phyloP scores from a whole-genome alignment of 2,113 vertebrate genomes.

The Dipodomys stephensi region DNA sequence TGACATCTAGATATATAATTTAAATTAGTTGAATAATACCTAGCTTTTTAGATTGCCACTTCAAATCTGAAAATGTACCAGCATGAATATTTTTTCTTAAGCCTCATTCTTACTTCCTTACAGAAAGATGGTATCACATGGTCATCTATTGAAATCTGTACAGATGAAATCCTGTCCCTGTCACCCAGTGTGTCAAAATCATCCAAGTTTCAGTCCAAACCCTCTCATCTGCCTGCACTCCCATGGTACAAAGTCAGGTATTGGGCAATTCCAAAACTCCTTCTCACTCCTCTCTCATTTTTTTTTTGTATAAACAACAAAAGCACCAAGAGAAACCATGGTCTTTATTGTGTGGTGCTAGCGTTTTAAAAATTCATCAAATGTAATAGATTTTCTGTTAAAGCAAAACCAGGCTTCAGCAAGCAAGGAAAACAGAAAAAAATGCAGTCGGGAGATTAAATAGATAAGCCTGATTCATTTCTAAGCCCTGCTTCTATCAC shows the following conservation, averaged over 20 bases:
- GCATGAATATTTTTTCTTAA: neutral
- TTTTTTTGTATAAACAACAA: neutral
- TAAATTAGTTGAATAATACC: neutral
- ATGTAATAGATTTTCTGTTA: neutral
- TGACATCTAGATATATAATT: neutral
- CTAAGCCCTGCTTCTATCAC: neutral
- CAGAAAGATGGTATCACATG: neutral
- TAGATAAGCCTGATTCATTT: neutral
- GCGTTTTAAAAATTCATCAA: neutral
- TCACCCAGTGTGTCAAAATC: neutral
- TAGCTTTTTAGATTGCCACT: neutral
- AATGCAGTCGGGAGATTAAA: neutral
- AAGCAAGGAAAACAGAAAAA: slow-evolving; percentile 2
- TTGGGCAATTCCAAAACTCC: no score
- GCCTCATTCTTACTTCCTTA: neutral
- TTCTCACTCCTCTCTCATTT: no score
- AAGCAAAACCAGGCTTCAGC: neutral
- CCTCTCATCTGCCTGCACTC: neutral
- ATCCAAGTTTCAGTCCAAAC: neutral
- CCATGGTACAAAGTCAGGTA: neutral
- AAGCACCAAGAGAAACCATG: neutral
- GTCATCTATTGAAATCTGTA: neutral
- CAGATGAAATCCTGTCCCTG: neutral
- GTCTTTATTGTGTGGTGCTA: neutral
- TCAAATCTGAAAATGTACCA: neutral